Evolutionary conservation across 2,113 vertebrate genomes (phyloP).

Genomic region (Malurus elegans): DNA sequence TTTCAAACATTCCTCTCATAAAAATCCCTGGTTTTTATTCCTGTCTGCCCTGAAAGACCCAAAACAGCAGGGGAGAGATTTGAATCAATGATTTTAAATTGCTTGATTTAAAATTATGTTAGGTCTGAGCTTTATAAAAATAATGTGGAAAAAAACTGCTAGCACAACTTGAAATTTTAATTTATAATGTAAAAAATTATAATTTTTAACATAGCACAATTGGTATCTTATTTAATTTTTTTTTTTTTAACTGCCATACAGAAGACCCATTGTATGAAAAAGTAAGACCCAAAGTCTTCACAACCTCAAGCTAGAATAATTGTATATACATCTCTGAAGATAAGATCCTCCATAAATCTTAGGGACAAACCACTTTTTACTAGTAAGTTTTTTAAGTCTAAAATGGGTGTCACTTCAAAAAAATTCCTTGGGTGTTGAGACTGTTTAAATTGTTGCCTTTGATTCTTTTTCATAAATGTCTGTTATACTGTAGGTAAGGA

Average conservation of each 20-base stretch:
- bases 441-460: neutral
- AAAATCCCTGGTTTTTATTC: neutral
- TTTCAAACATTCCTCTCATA: neutral
- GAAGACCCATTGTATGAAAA: neutral
- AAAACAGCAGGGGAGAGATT: neutral
- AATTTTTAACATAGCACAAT: neutral
- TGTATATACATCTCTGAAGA: neutral
- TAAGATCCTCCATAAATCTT: neutral
- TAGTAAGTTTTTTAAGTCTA: neutral
- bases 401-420: neutral
- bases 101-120: neutral
- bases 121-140: neutral
- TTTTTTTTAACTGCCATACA: neutral
- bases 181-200: neutral
- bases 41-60: neutral
- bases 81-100: conserved; percentile 4
- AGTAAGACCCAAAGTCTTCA: neutral
- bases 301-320: neutral
- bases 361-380: neutral
- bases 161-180: neutral
- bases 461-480: neutral
- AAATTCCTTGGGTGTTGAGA: neutral
- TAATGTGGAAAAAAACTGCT: neutral
- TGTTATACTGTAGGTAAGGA: neutral
- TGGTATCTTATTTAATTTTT: neutral